A percentile compares a stretch with the other conserved stretches of the same genome.
These are phyloP conservation scores for Lasioglossum albipes DNA, from an alignment of 1,140 invertebrate genomes.

Conservation along the genomic window DNA sequence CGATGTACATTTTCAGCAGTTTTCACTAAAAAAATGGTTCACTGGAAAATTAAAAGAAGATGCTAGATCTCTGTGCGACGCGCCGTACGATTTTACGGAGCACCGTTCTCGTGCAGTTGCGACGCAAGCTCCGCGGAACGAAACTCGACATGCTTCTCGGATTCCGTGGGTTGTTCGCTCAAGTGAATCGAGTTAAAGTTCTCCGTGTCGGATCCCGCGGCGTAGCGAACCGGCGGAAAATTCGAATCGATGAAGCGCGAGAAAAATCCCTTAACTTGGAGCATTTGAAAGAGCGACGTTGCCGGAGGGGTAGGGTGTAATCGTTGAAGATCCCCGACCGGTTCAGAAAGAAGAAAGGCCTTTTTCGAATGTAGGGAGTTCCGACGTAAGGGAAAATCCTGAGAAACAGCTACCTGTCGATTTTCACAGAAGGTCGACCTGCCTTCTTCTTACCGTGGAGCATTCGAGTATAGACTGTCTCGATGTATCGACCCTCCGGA, in stretches of 20 bases:
- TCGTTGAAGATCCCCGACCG: background rate
- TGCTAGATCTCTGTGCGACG: too few species aligned
- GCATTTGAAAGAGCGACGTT: background rate
- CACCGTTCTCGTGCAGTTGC: background rate
- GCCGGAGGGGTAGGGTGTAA: background rate
- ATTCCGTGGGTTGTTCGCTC: slow-evolving; percentile 16
- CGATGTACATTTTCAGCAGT: too few species aligned
- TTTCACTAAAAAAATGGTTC: too few species aligned
- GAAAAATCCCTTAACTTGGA: slow-evolving; percentile 34
- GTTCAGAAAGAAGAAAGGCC: too few species aligned
- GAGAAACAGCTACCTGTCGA: slow-evolving; percentile 62
- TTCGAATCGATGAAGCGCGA: slow-evolving; percentile 36
- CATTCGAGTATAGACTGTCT: slow-evolving; percentile 7
- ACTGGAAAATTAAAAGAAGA: too few species aligned
- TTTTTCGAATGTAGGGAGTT: background rate
- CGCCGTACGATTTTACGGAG: too few species aligned
- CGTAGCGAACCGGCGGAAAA: slow-evolving; percentile 21
- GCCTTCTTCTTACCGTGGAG: background rate
- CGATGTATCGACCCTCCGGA: slow-evolving; percentile 13
- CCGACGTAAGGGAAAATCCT: slow-evolving; percentile 24
- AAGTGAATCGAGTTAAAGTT: slow-evolving; percentile 8
- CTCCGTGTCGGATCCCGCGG: background rate
- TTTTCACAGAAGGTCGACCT: slow-evolving; percentile 59
- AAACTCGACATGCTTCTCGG: background rate
- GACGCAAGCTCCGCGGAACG: background rate